These are phyloP conservation scores for Rhopalosiphum maidis DNA, from an alignment of 1,140 invertebrate species.

Conservation along the genomic window DNA sequence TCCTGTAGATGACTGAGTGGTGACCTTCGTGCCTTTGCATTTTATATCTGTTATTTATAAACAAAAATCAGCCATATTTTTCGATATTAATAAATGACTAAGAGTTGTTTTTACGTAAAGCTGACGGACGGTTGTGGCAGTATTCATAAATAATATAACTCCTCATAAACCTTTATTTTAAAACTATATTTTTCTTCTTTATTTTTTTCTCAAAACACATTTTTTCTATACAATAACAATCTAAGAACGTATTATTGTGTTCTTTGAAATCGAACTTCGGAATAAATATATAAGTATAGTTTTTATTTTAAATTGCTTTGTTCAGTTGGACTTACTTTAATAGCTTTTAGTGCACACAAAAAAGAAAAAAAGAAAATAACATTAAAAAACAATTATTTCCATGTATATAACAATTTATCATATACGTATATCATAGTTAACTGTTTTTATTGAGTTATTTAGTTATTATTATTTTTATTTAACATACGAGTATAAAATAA, in stretches of 20 bases:
- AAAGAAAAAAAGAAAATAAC: neutral
- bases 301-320: neutral
- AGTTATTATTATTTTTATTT: neutral
- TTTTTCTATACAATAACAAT: neutral
- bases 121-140: neutral
- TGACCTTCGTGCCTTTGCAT: neutral
- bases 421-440: neutral
- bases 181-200: neutral
- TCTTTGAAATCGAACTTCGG: neutral
- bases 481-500: neutral
- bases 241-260: neutral
- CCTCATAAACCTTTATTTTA: neutral
- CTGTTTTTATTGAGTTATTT: neutral
- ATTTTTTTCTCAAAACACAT: neutral
- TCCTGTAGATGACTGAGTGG: neutral
- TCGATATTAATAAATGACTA: neutral
- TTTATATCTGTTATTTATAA: neutral
- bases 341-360: neutral
- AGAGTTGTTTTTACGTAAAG: neutral
- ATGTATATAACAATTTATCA: neutral
- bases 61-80: neutral
- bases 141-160: conserved; percentile 15
- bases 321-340: neutral
- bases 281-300: neutral
- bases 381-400: neutral